Percentiles rank a stretch among this genome's conserved stretches.
Conservation (phyloP, 2,797 vertebrate genomes). For the Leptodactylus fallax region DNA sequence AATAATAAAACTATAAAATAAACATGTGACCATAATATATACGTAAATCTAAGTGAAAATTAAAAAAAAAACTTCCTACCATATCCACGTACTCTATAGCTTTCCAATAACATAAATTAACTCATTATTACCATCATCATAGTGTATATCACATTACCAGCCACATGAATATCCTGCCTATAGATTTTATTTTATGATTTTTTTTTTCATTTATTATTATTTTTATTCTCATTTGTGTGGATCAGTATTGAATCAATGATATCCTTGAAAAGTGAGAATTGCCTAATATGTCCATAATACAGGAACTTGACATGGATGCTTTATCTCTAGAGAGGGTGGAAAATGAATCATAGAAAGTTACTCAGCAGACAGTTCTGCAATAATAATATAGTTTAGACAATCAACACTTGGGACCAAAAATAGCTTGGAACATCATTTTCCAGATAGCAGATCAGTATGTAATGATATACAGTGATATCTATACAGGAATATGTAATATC, state of each 20-base stretch:
- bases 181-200: not conserved
- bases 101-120: too few relatives aligned
- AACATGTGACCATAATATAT: too few relatives aligned
- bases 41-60: too few relatives aligned
- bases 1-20: too few relatives aligned
- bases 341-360: not conserved
- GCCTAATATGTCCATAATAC: not conserved
- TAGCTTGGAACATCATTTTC: not conserved
- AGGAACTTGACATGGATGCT: not conserved
- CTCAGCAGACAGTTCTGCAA: not conserved
- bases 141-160: too few relatives aligned
- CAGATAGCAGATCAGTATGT: not conserved
- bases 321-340: not conserved
- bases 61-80: too few relatives aligned
- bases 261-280: not conserved
- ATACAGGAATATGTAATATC: not conserved
- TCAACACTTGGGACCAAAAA: not conserved
- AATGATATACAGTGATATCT: not conserved
- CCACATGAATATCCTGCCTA: not conserved
- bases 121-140: too few relatives aligned
- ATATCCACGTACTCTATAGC: too few relatives aligned
- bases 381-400: constrained; percentile 5
- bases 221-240: too few relatives aligned
- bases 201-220: too few relatives aligned
- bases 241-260: not conserved